A percentile compares a stretch with the other conserved stretches of the same genome.
phyloP scores from a whole-genome alignment of 53 echinoderm and acorn worm species.

The Pentamera pediparva region DNA sequence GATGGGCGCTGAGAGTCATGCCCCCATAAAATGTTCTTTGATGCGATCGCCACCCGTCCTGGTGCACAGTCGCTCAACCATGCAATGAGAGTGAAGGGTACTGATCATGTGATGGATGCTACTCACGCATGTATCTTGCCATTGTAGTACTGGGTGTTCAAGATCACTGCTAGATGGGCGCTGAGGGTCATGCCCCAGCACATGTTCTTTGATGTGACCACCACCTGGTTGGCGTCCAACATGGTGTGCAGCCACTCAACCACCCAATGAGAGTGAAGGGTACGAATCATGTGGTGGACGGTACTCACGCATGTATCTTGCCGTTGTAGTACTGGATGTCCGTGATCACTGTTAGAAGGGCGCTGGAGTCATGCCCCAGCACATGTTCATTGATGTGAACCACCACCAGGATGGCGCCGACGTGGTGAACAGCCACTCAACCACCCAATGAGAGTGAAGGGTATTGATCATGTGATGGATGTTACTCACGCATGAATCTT shows the following conservation, averaged over 20 bases:
- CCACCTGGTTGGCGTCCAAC: no score
- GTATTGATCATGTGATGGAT: no score
- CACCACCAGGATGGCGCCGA: constrained; percentile 88
- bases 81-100: no score
- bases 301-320: constrained; percentile 96
- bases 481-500: constrained; percentile 94
- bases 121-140: constrained; percentile 97
- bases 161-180: constrained; percentile 84
- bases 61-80: no score
- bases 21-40: no score
- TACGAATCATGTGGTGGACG: no score
- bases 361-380: constrained; percentile 96
- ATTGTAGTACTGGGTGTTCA: constrained; percentile 97
- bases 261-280: no score
- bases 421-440: constrained; percentile 87
- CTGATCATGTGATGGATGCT: no score
- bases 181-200: constrained; percentile 91
- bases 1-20: constrained; percentile 89
- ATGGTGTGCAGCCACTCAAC: constrained; percentile 89
- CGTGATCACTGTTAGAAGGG: constrained; percentile 96
- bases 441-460: no score
- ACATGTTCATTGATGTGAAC: constrained; percentile 93
- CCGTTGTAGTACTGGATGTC: constrained; percentile 99
- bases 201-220: constrained; percentile 46
- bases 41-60: no score